Base-by-base conservation (phyloP, 1,140 invertebrate genomes). In the Dolichoris vasculosae region DNA sequence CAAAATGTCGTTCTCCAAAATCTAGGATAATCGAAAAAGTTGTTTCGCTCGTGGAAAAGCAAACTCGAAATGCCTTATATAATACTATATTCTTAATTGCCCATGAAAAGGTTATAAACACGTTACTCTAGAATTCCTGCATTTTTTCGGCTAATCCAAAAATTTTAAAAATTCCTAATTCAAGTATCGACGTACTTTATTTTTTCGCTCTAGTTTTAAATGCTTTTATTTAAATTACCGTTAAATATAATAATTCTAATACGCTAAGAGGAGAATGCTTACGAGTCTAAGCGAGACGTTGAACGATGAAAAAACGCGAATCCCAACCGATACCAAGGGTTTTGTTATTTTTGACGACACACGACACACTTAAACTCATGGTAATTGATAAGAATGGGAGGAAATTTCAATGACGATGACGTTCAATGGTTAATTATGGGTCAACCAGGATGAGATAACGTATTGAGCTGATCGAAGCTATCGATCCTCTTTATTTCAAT, bases 311-410 rank as follows among this genome's bases (percentile, higher is more conserved):
- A 83, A 85, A 82, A 87, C 77, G 82, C 88, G 77, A 87, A 88
- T 87, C 86, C 85, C 87, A 87, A 88, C 85, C 88, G 63, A 77
- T 86, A 88, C 71, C 86, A 84, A 87, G 88, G 86, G 71, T 79
- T 87, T 59, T 79, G n/a, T 55, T 55, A 40, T 59, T 75, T 83
- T 64, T 81, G 84, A 81, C 35, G 78, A 75, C 38, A 85, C 84
- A 79, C 83, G 73, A 79, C 15, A 85, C 78, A 81, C 67, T 71
- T 73, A 80, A 75, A 85, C 38, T 80, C 51, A 69, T 81, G 64
- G 40, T 80, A 63, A 73, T 79, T 73, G 67, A 75, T 77, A 46
- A 84, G 71, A 71, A 46, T 82, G 69, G 59, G 77, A 59, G 63
- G 67, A 82, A 84, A 84, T 82, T 84, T 82, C 71, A 84, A 87